Percentiles rank a stretch among this genome's conserved stretches.
Evolutionary conservation across 2,113 vertebrate species (phyloP).

Genomic region (Caracal caracal): DNA sequence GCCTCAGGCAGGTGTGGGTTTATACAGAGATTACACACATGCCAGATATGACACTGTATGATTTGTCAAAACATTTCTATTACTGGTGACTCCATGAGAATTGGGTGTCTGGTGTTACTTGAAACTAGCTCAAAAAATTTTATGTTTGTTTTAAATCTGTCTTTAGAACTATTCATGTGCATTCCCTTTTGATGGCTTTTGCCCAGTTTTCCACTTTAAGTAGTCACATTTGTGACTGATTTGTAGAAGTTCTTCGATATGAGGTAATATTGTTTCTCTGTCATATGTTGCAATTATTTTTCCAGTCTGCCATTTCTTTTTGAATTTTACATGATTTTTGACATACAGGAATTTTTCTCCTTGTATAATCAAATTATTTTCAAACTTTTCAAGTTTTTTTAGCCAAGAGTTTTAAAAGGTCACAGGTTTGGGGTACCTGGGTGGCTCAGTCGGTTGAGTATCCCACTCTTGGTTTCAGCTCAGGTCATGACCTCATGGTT

Average conservation of each 20-base stretch:
- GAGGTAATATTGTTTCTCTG: not conserved
- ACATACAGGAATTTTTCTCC: not conserved
- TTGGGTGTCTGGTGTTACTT: not conserved
- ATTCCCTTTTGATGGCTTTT: constrained; percentile 17
- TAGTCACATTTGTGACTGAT: not conserved
- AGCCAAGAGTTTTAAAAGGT: not conserved
- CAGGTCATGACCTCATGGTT: too few relatives aligned
- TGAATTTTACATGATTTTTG: constrained; percentile 9
- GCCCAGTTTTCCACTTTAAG: not conserved
- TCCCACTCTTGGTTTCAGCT: too few relatives aligned
- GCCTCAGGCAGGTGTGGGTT: not conserved
- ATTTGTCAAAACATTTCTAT: not conserved
- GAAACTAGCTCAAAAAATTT: not conserved
- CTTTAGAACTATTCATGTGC: not conserved
- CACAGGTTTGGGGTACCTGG: not conserved
- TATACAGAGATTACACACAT: not conserved
- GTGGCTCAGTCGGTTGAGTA: too few relatives aligned
- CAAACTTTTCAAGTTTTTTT: constrained; percentile 19
- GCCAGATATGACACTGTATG: not conserved
- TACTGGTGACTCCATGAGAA: constrained; percentile 18
- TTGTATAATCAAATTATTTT: not conserved
- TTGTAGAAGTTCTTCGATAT: not conserved
- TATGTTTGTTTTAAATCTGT: not conserved
- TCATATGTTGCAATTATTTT: not conserved
- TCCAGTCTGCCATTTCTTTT: not conserved